These are phyloP conservation scores for Drosophila repleta DNA, from an alignment of 1,140 invertebrate genomes.

Conservation along the genomic window DNA sequence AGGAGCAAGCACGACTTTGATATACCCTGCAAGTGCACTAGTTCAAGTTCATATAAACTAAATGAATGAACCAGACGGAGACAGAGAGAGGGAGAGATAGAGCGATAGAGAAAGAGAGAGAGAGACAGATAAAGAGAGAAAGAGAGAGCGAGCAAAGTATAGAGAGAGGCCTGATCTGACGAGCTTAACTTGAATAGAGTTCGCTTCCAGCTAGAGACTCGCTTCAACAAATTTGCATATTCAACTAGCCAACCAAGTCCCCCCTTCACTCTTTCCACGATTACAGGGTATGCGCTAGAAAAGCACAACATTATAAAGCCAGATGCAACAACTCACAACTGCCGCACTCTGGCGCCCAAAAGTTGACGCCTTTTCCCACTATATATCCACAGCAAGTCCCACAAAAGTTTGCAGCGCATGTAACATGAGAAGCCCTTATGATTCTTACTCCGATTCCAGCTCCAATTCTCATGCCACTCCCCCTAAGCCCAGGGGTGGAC, in stretches of 20 bases:
- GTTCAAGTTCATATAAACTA: too few species aligned
- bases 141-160: too few species aligned
- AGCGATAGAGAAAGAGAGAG: background rate
- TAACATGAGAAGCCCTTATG: background rate
- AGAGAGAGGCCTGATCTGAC: too few species aligned
- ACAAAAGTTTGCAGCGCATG: conserved; percentile 41
- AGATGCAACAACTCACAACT: conserved; percentile 66
- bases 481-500: background rate
- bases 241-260: too few species aligned
- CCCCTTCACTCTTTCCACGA: background rate
- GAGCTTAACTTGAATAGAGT: too few species aligned
- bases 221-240: too few species aligned
- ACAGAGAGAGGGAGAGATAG: background rate
- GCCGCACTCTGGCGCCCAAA: conserved; percentile 53
- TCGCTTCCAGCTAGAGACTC: too few species aligned
- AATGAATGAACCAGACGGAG: background rate
- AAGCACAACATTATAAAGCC: conserved; percentile 54
- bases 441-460: too few species aligned
- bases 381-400: conserved; percentile 2
- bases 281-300: conserved; percentile 38
- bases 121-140: background rate
- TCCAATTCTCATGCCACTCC: background rate
- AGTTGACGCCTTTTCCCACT: conserved; percentile 64
- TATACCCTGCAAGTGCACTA: too few species aligned
- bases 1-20: too few species aligned